A percentile compares a stretch with the other conserved stretches of the same genome.
These are phyloP conservation scores for Holotrichia oblita DNA, from an alignment of 1,140 invertebrate genomes.

Conservation along the genomic window DNA sequence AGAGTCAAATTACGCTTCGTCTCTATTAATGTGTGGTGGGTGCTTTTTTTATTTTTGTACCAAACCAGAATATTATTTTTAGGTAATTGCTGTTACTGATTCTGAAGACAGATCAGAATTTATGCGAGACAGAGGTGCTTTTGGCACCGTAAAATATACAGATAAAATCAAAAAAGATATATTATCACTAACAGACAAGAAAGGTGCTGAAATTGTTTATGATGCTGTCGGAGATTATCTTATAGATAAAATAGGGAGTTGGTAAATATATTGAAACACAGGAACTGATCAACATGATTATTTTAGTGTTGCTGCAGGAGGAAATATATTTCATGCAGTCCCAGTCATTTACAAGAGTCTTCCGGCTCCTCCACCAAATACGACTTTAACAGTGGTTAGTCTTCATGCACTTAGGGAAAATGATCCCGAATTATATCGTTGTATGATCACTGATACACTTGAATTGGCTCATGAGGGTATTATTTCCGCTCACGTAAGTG, in stretches of 20 bases:
- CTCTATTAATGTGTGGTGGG: too few species aligned
- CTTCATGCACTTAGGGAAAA: conserved; percentile 51
- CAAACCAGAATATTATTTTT: conserved; percentile 15
- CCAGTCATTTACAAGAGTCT: conserved; percentile 54
- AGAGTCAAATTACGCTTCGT: too few species aligned
- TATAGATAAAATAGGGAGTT: conserved; percentile 62
- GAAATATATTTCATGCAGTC: conserved; percentile 63
- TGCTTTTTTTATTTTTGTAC: too few species aligned
- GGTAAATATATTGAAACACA: conserved; percentile 58
- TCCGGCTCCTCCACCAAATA: conserved; percentile 51
- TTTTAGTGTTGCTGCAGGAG: conserved; percentile 62
- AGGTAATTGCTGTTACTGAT: conserved; percentile 68
- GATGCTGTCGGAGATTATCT: conserved; percentile 68
- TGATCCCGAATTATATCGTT: conserved; percentile 56
- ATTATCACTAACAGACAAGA: conserved; percentile 62
- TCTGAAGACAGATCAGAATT: conserved; percentile 65
- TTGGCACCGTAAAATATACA: conserved; percentile 63
- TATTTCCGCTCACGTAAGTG: conserved; percentile 63
- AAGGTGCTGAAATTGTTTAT: conserved; percentile 66
- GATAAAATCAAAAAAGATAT: conserved; percentile 64
- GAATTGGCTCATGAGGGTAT: conserved; percentile 64
- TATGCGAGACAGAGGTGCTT: conserved; percentile 66
- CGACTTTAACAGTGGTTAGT: conserved; percentile 52
- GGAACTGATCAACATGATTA: conserved; percentile 42
- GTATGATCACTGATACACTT: conserved; percentile 63